A percentile compares a stretch with the other conserved stretches of the same genome.
Conservation (phyloP, 1,140 invertebrate species). For the Camponotus floridanus region DNA sequence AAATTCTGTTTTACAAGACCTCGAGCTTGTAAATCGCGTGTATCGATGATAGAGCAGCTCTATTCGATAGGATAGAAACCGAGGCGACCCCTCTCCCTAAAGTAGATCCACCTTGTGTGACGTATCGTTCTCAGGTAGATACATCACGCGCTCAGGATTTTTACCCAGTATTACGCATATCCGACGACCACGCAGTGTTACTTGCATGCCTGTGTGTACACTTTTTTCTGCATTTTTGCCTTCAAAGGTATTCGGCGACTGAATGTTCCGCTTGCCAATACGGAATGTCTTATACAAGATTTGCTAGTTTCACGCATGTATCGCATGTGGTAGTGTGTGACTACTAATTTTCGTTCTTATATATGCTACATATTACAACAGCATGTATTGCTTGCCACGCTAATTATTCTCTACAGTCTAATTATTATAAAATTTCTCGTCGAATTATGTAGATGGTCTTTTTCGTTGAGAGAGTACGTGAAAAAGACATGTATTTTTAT, state of each 20-base stretch:
- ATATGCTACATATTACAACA: conserved; percentile 26
- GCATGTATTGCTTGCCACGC: not conserved
- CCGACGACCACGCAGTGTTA: conserved; percentile 62
- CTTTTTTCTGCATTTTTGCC: conserved; percentile 31
- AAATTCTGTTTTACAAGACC: not conserved
- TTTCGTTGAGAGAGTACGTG: conserved; percentile 22
- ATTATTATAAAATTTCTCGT: too few species aligned
- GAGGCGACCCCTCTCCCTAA: conserved; percentile 76
- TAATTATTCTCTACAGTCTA: too few species aligned
- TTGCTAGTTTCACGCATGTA: conserved; percentile 46
- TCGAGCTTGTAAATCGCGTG: not conserved
- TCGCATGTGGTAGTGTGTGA: conserved; percentile 53
- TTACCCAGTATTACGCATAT: conserved; percentile 59
- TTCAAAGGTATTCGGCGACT: conserved; percentile 40
- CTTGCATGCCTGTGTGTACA: conserved; percentile 61
- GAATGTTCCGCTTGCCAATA: conserved; percentile 48
- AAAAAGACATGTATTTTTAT: conserved; percentile 5
- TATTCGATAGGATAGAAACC: conserved; percentile 45
- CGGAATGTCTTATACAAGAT: conserved; percentile 36
- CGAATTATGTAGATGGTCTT: conserved; percentile 4
- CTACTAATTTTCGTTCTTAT: conserved; percentile 19
- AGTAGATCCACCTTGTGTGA: conserved; percentile 80
- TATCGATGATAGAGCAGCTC: not conserved
- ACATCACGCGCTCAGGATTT: conserved; percentile 64
- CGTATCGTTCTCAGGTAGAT: conserved; percentile 66